phyloP scores from a whole-genome alignment of 2,888 invertebrate genomes.

The Andrena haemorrhoa region DNA sequence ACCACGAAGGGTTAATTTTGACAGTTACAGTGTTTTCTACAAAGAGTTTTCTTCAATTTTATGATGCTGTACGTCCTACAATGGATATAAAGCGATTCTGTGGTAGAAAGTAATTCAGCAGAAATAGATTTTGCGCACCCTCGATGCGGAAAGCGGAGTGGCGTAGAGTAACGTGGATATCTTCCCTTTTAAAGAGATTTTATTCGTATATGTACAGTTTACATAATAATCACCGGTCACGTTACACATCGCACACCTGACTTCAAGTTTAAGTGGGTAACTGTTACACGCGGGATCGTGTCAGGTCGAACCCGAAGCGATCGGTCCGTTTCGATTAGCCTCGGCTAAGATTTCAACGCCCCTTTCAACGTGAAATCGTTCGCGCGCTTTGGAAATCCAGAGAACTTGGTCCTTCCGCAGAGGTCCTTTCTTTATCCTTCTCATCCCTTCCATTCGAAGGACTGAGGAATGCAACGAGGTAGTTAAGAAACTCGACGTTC shows the following conservation, averaged over 20 bases:
- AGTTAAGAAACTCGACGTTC: slow-evolving; percentile 39
- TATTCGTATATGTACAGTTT: slow-evolving; percentile 74
- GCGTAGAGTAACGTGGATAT: too few relatives aligned
- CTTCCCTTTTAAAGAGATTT: slow-evolving; percentile 68
- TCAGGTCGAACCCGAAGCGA: slow-evolving; percentile 46
- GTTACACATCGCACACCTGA: slow-evolving; percentile 67
- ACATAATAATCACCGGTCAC: slow-evolving; percentile 61
- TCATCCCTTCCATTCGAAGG: background rate
- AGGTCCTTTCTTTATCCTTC: background rate
- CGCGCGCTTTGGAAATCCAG: slow-evolving; percentile 7
- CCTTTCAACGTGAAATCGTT: slow-evolving; percentile 22
- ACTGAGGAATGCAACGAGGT: slow-evolving; percentile 44
- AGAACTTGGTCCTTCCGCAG: slow-evolving; percentile 20
- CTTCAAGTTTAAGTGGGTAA: slow-evolving; percentile 51
- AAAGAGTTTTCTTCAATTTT: too few relatives aligned
- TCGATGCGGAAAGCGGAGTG: background rate
- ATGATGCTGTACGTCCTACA: too few relatives aligned
- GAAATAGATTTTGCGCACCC: too few relatives aligned
- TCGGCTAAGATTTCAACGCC: background rate
- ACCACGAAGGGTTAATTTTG: too few relatives aligned
- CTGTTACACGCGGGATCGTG: slow-evolving; percentile 48
- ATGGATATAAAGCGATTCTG: too few relatives aligned
- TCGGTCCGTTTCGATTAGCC: slow-evolving; percentile 29
- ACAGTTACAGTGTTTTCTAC: too few relatives aligned
- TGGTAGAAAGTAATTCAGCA: too few relatives aligned